Evolutionary conservation across 2,113 vertebrate genomes (phyloP).

Genomic region (Bettongia penicillata): DNA sequence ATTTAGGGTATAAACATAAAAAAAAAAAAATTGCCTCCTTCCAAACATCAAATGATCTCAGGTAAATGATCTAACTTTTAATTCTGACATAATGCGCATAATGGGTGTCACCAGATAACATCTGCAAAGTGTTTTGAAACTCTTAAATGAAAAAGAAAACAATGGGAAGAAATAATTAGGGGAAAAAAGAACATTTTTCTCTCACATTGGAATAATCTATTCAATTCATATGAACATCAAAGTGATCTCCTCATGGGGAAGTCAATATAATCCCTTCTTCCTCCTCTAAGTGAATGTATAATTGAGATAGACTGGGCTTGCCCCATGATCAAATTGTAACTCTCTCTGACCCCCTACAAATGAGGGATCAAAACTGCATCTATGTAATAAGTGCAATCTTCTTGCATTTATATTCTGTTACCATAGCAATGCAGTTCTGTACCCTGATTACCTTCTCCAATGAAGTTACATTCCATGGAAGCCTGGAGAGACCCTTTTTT

Average conservation of each 20-base stretch:
- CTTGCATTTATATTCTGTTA: conserved; percentile 65
- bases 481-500: background rate
- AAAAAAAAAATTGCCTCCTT: background rate
- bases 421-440: conserved; percentile 39
- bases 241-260: background rate
- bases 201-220: background rate
- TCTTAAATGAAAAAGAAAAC: background rate
- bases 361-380: background rate
- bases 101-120: background rate
- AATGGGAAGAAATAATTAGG: conserved; percentile 1
- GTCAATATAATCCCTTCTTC: background rate
- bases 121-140: background rate
- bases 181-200: background rate
- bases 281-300: background rate
- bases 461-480: conserved; percentile 16
- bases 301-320: background rate
- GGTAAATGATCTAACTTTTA: background rate
- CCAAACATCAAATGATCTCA: background rate
- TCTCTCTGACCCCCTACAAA: conserved; percentile 24
- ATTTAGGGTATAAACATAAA: background rate
- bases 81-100: background rate
- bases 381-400: background rate
- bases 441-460: conserved; percentile 49
- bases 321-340: background rate
- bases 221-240: background rate